Evolutionary conservation across 2,797 vertebrate genomes (phyloP).

Genomic region (Muraenolepis orangiensis): DNA sequence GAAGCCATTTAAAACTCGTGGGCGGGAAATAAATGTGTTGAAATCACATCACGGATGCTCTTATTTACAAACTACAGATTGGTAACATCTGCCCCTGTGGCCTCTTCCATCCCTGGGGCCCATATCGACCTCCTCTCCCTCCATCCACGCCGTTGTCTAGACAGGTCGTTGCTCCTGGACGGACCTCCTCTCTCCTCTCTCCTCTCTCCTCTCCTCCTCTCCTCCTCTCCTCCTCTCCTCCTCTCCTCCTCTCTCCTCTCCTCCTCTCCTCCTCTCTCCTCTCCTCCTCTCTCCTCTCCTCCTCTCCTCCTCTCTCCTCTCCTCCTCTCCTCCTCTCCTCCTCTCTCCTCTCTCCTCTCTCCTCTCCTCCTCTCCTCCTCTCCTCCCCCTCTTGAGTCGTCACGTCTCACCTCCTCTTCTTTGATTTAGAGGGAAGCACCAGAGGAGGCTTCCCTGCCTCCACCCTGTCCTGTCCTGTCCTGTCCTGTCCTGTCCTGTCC

Average conservation of each 20-base stretch:
- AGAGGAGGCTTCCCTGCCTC: constrained; percentile 26
- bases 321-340: constrained; percentile 23
- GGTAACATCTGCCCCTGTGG: background rate
- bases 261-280: background rate
- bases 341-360: background rate
- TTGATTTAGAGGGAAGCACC: constrained; percentile 9
- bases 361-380: background rate
- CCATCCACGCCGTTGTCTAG: background rate
- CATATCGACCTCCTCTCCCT: background rate
- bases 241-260: constrained; percentile 15
- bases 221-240: constrained; percentile 31
- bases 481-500: no score
- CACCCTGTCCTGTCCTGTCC: background rate
- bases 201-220: no score
- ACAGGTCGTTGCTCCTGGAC: background rate
- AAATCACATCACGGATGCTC: background rate
- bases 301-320: constrained; percentile 22
- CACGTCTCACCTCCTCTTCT: constrained; percentile 15
- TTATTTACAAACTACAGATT: background rate
- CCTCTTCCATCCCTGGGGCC: background rate
- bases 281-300: no score
- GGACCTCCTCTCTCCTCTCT: background rate
- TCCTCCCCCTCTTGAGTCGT: constrained; percentile 36
- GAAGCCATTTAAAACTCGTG: background rate
- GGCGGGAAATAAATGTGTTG: background rate